phyloP scores from a whole-genome alignment of 2,113 vertebrate genomes.

The Hucho hucho region DNA sequence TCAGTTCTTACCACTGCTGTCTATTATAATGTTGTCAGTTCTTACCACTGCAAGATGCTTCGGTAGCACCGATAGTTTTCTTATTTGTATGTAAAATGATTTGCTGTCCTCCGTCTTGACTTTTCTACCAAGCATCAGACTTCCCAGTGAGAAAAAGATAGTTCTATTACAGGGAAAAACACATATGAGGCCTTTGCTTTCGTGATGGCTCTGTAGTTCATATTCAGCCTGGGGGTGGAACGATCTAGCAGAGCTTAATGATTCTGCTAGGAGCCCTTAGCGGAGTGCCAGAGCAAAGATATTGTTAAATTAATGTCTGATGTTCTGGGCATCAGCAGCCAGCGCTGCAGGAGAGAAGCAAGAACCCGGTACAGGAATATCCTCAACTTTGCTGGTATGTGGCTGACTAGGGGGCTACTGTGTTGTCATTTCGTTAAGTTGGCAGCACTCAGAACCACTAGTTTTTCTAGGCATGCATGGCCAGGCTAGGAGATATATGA shows the following conservation, averaged over 20 bases:
- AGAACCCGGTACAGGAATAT: neutral
- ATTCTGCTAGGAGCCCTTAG: constrained; percentile 50
- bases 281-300: constrained; percentile 41
- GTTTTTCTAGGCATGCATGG: constrained; percentile 23
- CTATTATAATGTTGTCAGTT: too few species aligned
- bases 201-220: neutral
- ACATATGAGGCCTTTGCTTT: constrained; percentile 27
- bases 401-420: constrained; percentile 38
- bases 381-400: constrained; percentile 55
- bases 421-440: constrained; percentile 55
- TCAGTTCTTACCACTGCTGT: too few species aligned
- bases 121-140: constrained; percentile 49
- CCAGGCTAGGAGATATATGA: constrained; percentile 42
- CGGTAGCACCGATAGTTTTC: constrained; percentile 36
- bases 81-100: constrained; percentile 52
- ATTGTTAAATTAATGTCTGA: neutral
- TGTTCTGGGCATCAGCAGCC: neutral
- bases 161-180: constrained; percentile 23
- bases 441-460: constrained; percentile 28
- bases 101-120: constrained; percentile 52
- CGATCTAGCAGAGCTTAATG: constrained; percentile 28
- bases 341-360: neutral
- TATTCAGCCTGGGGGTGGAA: constrained; percentile 21
- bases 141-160: constrained; percentile 33
- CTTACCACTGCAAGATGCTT: constrained; percentile 22